A percentile compares a stretch with the other conserved stretches of the same genome.
Conservation (phyloP, 2,888 invertebrate species). For the Hypselothyrea guttata region DNA sequence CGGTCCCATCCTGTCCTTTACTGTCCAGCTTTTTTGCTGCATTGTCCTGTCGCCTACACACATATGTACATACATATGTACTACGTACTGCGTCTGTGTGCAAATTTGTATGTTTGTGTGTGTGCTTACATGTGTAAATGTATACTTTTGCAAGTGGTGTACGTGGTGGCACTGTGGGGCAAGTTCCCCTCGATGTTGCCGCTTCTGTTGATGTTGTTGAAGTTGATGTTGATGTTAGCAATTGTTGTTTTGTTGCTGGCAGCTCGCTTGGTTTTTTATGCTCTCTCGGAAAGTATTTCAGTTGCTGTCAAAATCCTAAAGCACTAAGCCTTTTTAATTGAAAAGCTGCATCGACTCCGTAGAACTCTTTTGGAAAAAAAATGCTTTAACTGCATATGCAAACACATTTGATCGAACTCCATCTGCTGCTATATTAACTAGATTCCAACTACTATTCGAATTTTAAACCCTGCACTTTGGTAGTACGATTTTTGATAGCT, state of each 20-base stretch:
- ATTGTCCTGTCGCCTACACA: too few species aligned
- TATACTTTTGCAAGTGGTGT: conserved; percentile 26
- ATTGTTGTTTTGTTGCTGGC: conserved; percentile 56
- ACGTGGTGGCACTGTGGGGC: conserved; percentile 4
- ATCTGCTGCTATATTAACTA: too few species aligned
- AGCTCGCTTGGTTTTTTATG: conserved; percentile 28
- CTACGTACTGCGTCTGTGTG: too few species aligned
- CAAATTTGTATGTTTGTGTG: conserved; percentile 19
- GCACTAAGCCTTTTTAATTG: too few species aligned
- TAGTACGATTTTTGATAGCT: too few species aligned
- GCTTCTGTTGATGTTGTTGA: conserved; percentile 22
- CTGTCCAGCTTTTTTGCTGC: too few species aligned
- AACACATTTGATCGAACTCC: too few species aligned
- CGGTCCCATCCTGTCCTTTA: neutral
- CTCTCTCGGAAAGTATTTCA: conserved; percentile 2
- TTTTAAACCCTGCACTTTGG: too few species aligned
- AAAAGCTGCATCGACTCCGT: too few species aligned
- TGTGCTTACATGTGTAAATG: conserved; percentile 39
- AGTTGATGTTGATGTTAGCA: conserved; percentile 37
- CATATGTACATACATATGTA: conserved; percentile 2
- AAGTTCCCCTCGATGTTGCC: conserved; percentile 3
- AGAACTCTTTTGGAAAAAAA: too few species aligned
- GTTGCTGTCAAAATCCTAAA: neutral
- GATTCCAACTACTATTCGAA: too few species aligned
- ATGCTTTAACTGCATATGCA: too few species aligned